These are phyloP conservation scores for Sarcophaga peregrina DNA, from an alignment of 1,140 invertebrate species.

Conservation along the genomic window DNA sequence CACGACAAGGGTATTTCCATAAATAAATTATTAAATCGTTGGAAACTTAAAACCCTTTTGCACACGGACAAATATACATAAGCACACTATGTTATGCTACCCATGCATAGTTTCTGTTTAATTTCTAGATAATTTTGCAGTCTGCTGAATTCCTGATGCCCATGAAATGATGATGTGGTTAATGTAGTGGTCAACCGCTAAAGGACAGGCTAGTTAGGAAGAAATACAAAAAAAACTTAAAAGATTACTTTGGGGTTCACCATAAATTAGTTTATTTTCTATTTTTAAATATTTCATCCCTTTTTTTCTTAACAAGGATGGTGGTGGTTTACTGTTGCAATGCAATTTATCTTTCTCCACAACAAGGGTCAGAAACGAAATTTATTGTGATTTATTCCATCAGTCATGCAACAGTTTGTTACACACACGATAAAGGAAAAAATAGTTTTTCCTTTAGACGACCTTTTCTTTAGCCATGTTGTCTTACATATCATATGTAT, in stretches of 20 bases:
- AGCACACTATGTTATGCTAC: no score
- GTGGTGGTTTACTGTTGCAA: not conserved
- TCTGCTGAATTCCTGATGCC: not conserved
- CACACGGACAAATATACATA: no score
- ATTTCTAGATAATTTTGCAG: not conserved
- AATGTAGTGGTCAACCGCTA: not conserved
- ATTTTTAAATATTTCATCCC: not conserved
- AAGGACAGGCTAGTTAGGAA: no score
- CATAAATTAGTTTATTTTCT: slow-evolving; percentile 31
- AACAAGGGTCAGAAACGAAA: not conserved
- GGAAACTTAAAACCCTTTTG: no score
- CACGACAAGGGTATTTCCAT: no score
- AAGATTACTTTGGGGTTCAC: slow-evolving; percentile 28
- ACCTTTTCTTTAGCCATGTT: no score
- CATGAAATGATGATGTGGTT: not conserved
- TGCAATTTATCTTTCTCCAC: slow-evolving; percentile 20
- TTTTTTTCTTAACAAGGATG: not conserved
- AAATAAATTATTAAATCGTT: no score
- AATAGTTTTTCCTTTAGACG: no score
- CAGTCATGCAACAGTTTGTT: slow-evolving; percentile 35
- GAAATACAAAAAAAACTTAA: not conserved
- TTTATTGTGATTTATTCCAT: slow-evolving; percentile 30
- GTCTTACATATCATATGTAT: not conserved
- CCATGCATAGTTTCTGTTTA: no score
- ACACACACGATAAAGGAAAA: not conserved